These are phyloP conservation scores for Collichthys lucidus DNA, from an alignment of 2,113 vertebrate species.

Conservation along the genomic window DNA sequence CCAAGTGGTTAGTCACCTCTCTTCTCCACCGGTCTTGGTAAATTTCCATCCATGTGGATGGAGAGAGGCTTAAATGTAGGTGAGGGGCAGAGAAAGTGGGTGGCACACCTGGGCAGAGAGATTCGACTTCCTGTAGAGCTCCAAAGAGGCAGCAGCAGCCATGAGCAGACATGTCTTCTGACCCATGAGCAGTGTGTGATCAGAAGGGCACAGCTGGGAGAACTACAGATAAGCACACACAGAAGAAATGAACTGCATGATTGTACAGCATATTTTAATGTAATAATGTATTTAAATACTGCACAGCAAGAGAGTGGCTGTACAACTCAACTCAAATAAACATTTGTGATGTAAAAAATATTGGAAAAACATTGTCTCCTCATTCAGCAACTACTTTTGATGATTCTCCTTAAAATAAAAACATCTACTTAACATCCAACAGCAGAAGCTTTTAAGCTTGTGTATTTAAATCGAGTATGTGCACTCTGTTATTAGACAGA, in stretches of 20 bases:
- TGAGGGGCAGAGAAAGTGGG: constrained; percentile 49
- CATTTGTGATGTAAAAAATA: not conserved
- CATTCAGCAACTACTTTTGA: not conserved
- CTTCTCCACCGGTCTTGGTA: constrained; percentile 61
- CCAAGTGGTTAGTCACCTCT: constrained; percentile 70
- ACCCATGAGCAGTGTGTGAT: constrained; percentile 87
- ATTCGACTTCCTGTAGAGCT: constrained; percentile 84
- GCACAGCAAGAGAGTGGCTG: not conserved
- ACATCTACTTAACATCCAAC: not conserved
- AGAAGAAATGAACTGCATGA: not conserved
- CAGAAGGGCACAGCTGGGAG: constrained; percentile 88
- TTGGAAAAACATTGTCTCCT: not conserved
- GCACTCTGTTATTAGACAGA: not conserved
- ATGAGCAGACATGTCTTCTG: constrained; percentile 94
- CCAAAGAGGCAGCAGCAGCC: constrained; percentile 88
- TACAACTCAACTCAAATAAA: not conserved
- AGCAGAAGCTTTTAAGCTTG: not conserved
- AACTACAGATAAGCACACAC: constrained; percentile 79
- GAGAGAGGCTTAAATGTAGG: constrained; percentile 62
- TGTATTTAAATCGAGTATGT: not conserved
- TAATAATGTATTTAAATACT: not conserved
- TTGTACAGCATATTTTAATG: not conserved
- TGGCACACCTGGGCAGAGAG: constrained; percentile 81
- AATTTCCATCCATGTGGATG: constrained; percentile 67
- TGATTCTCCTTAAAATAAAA: not conserved